These are phyloP conservation scores for Apogon hyalosoma DNA, from an alignment of 2,797 vertebrate genomes.

Conservation along the genomic window DNA sequence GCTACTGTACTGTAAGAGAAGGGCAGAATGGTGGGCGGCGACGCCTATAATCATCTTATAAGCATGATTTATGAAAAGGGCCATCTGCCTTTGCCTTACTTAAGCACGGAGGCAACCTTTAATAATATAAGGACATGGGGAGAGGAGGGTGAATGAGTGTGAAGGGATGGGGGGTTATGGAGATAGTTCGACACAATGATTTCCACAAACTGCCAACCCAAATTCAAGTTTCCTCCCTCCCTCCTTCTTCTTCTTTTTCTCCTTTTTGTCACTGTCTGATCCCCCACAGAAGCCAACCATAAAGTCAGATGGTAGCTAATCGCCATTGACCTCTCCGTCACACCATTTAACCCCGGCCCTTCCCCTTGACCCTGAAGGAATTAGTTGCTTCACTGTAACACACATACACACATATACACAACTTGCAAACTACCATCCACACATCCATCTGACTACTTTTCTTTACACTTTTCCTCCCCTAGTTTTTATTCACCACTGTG, in stretches of 20 bases:
- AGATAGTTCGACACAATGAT: constrained; percentile 14
- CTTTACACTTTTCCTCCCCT: background rate
- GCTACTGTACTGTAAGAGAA: constrained; percentile 53
- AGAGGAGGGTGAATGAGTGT: constrained; percentile 42
- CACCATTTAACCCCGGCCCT: constrained; percentile 78
- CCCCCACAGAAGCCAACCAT: constrained; percentile 56
- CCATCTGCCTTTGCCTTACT: constrained; percentile 86
- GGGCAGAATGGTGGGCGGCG: constrained; percentile 67
- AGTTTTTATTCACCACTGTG: background rate
- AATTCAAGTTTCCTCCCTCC: constrained; percentile 10
- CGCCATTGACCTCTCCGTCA: constrained; percentile 74
- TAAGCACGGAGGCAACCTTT: constrained; percentile 85
- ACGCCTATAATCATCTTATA: constrained; percentile 82
- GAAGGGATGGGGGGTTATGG: background rate
- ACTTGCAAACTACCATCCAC: constrained; percentile 23
- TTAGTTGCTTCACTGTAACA: constrained; percentile 68
- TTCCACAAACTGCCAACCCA: constrained; percentile 29
- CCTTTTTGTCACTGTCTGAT: constrained; percentile 35
- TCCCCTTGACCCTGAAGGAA: constrained; percentile 76
- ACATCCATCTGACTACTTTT: background rate
- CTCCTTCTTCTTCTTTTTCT: constrained; percentile 11
- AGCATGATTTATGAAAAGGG: constrained; percentile 87
- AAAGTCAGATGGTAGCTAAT: constrained; percentile 80
- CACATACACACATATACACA: constrained; percentile 34
- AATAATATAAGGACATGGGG: constrained; percentile 84